Conservation (phyloP, 92 coral and sea anemone genomes). For the Pocillopora meandrina region DNA sequence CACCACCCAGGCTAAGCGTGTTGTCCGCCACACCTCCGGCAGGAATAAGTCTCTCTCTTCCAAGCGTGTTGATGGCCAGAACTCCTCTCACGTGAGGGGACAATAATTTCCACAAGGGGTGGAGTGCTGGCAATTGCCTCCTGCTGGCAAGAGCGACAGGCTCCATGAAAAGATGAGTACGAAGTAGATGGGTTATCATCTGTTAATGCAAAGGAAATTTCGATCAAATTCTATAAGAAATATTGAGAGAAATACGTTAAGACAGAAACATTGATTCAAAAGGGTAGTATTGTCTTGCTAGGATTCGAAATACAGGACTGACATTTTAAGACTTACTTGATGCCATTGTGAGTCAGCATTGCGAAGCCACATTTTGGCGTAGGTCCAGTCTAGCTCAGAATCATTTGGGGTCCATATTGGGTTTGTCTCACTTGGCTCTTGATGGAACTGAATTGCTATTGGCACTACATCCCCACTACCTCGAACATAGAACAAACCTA, state of each 20-base stretch:
- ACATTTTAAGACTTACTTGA: conserved; percentile 49
- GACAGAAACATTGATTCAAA: too few species aligned
- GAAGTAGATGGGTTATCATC: conserved; percentile 58
- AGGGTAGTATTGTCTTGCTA: too few species aligned
- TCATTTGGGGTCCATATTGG: conserved; percentile 94
- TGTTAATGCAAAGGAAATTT: not conserved
- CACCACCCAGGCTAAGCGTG: conserved; percentile 48
- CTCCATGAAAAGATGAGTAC: conserved; percentile 55
- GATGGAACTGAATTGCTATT: conserved; percentile 84
- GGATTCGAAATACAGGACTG: too few species aligned
- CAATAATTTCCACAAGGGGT: conserved; percentile 56
- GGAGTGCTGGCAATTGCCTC: conserved; percentile 54
- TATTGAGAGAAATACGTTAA: too few species aligned
- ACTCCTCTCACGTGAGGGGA: conserved; percentile 50
- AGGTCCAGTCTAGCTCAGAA: conserved; percentile 71
- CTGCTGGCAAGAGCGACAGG: conserved; percentile 52
- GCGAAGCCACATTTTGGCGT: conserved; percentile 85
- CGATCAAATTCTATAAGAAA: too few species aligned
- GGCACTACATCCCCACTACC: conserved; percentile 74
- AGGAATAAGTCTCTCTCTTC: conserved; percentile 44
- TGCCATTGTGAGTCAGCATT: conserved; percentile 80
- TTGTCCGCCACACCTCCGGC: conserved; percentile 53
- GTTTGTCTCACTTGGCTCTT: conserved; percentile 71
- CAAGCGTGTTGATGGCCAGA: conserved; percentile 53
- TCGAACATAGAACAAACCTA: conserved; percentile 80